These are phyloP conservation scores for Harpagifer antarcticus DNA, from an alignment of 2,797 vertebrate species.

Conservation along the genomic window DNA sequence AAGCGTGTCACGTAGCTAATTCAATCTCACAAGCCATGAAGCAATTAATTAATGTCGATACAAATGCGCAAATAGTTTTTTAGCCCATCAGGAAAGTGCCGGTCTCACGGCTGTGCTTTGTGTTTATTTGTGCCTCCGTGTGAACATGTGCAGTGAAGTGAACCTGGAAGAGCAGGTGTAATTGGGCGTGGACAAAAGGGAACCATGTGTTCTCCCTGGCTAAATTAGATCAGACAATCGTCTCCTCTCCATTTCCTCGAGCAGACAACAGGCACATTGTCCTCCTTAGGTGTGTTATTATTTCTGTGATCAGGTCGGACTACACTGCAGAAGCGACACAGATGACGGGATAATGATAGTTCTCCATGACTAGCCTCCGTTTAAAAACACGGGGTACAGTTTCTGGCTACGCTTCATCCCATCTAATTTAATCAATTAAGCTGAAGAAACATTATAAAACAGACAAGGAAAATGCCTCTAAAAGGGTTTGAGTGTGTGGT, in stretches of 20 bases:
- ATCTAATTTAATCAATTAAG: constrained; percentile 44
- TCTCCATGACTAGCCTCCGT: constrained; percentile 27
- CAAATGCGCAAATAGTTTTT: constrained; percentile 73
- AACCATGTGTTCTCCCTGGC: constrained; percentile 54
- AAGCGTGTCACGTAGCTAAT: constrained; percentile 81
- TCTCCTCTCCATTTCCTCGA: constrained; percentile 67
- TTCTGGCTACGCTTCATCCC: constrained; percentile 4
- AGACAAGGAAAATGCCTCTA: constrained; percentile 27
- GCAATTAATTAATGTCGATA: constrained; percentile 85
- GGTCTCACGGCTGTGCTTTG: constrained; percentile 48
- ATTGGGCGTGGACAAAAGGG: constrained; percentile 74
- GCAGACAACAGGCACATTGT: constrained; percentile 59
- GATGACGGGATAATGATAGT: constrained; percentile 58
- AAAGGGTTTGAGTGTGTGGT: constrained; percentile 46
- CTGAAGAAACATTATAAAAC: constrained; percentile 34
- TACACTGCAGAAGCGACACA: constrained; percentile 30
- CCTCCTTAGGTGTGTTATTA: constrained; percentile 54
- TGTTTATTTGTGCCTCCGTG: constrained; percentile 55
- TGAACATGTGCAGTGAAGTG: constrained; percentile 61
- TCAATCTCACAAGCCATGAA: constrained; percentile 81
- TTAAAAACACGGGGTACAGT: constrained; percentile 22
- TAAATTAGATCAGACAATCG: constrained; percentile 79
- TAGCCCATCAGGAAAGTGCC: constrained; percentile 40
- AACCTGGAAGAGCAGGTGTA: constrained; percentile 76
- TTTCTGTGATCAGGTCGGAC: constrained; percentile 56